Conservation (phyloP, 2,888 invertebrate species). For the Pollenia griseotomentosa region DNA sequence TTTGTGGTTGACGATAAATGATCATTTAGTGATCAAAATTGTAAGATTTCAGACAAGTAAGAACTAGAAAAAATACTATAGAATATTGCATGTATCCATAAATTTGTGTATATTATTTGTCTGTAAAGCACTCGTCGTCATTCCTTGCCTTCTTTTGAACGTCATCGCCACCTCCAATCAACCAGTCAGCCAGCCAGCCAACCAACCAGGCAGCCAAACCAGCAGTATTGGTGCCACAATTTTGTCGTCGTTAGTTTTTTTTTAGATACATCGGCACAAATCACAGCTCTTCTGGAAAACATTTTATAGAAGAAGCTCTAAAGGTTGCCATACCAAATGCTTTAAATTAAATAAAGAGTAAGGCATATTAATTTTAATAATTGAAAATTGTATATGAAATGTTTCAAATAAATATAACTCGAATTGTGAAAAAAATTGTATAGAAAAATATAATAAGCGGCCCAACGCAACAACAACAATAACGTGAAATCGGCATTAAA, state of each 20-base stretch:
- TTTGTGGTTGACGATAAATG: conserved; percentile 28
- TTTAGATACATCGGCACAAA: conserved; percentile 61
- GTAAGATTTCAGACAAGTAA: conserved; percentile 41
- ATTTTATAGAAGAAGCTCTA: conserved; percentile 29
- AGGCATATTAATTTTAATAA: neutral
- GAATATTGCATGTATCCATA: conserved; percentile 73
- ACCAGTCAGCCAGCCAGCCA: conserved; percentile 31
- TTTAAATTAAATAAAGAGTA: conserved; percentile 2
- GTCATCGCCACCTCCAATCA: conserved; percentile 70
- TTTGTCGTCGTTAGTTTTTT: conserved; percentile 63
- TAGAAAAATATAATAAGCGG: conserved; percentile 58
- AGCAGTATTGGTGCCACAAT: conserved; percentile 60
- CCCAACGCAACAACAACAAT: conserved; percentile 67
- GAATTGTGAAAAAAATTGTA: conserved; percentile 55
- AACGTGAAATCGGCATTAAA: conserved; percentile 74
- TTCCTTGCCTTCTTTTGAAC: conserved; percentile 70
- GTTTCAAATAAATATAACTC: conserved; percentile 32
- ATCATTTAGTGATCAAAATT: conserved; percentile 31
- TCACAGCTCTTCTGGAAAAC: conserved; percentile 53
- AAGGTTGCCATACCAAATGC: conserved; percentile 40
- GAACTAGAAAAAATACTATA: conserved; percentile 52
- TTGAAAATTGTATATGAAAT: neutral
- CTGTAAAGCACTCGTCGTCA: conserved; percentile 69
- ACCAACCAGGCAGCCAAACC: conserved; percentile 49
- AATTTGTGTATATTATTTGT: conserved; percentile 73